A percentile compares a stretch with the other conserved stretches of the same genome.
phyloP scores from a whole-genome alignment of 2,888 invertebrate genomes.

The Epsilonema sp. region DNA sequence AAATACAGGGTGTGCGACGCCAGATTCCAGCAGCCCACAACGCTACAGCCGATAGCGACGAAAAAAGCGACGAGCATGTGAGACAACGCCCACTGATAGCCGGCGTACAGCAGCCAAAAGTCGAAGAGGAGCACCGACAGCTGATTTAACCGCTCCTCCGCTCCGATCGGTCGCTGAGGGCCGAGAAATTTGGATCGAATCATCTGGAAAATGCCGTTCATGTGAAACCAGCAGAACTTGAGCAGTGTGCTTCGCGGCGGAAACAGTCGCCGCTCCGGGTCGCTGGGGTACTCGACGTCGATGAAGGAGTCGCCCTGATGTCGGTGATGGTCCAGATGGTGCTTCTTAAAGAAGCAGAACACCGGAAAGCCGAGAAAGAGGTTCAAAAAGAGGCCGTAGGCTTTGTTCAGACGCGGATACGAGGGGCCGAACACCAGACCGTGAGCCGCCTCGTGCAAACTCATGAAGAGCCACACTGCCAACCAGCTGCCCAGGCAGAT shows the following conservation, averaged over 20 bases:
- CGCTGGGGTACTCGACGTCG: conserved; percentile 31
- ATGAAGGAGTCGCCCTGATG: conserved; percentile 9
- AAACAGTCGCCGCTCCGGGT: conserved; percentile 28
- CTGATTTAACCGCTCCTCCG: neutral
- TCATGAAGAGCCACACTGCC: neutral
- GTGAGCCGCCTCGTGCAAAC: conserved; percentile 14
- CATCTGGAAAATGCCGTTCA: conserved; percentile 29
- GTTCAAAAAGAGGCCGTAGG: conserved; percentile 29
- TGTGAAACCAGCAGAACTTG: conserved; percentile 28
- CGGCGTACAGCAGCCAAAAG: neutral
- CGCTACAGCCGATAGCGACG: neutral
- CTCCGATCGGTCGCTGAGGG: neutral
- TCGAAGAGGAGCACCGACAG: neutral
- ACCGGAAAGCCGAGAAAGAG: conserved; percentile 29
- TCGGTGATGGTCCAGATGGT: conserved; percentile 31
- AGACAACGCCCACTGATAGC: no score
- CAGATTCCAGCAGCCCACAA: conserved; percentile 3
- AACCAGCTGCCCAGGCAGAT: neutral
- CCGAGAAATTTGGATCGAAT: conserved; percentile 18
- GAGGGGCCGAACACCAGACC: conserved; percentile 31
- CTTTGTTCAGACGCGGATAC: conserved; percentile 23
- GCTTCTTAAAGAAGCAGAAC: conserved; percentile 31
- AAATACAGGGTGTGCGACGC: conserved; percentile 27
- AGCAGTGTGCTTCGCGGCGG: conserved; percentile 19
- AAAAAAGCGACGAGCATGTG: no score